A percentile compares a stretch with the other conserved stretches of the same genome.
These are phyloP conservation scores for Emydocephalus ijimae DNA, from an alignment of 2,113 vertebrate species.

Conservation along the genomic window DNA sequence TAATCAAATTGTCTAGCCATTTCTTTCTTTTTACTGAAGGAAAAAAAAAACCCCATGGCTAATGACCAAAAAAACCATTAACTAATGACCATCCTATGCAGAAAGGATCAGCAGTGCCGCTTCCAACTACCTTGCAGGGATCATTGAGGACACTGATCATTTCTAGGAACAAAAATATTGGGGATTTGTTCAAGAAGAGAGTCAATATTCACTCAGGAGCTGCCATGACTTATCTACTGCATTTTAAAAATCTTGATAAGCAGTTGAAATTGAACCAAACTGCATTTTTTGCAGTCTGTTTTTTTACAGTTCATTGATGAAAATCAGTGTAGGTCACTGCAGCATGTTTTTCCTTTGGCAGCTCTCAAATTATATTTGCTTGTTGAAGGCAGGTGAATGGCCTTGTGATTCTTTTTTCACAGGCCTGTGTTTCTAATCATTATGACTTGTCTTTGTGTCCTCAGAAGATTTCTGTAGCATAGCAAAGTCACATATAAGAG, in stretches of 20 bases:
- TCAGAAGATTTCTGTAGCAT: background rate
- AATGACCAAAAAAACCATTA: too few species aligned
- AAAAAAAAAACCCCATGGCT: background rate
- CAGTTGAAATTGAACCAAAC: background rate
- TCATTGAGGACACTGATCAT: background rate
- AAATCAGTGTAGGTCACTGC: background rate
- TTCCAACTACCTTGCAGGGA: background rate
- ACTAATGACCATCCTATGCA: background rate
- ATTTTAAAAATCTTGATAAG: background rate
- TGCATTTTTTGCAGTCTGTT: background rate
- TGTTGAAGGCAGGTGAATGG: background rate
- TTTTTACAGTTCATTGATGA: background rate
- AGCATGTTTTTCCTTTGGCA: background rate
- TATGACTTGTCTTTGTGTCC: background rate
- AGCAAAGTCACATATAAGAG: background rate
- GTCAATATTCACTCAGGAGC: background rate
- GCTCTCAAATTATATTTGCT: background rate
- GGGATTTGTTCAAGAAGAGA: background rate
- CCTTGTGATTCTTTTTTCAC: constrained; percentile 13
- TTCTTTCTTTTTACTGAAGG: background rate
- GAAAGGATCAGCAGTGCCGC: background rate
- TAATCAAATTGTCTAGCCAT: background rate
- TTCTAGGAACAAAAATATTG: background rate
- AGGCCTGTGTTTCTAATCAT: constrained; percentile 3
- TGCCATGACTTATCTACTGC: background rate